Evolutionary conservation across 1,140 invertebrate genomes (phyloP).

Genomic region (Tetramorium parvispinum): DNA sequence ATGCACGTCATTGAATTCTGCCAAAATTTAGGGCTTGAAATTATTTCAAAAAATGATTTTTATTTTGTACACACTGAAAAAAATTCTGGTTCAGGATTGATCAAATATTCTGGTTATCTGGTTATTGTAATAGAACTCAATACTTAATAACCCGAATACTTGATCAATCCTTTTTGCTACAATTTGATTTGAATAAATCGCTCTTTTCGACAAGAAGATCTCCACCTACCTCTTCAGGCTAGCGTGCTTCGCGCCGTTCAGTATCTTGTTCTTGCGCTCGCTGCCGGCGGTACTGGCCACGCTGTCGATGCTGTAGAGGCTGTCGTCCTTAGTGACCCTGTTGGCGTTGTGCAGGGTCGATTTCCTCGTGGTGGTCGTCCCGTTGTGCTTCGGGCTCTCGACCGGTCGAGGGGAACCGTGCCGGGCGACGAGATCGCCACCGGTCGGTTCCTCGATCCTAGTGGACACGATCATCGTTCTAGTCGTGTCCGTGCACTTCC

Average conservation of each 20-base stretch:
- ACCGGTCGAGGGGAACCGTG: conserved; percentile 62
- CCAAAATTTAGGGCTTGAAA: background rate
- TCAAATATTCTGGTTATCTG: too few species aligned
- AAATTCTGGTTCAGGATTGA: too few species aligned
- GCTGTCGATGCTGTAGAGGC: conserved; percentile 84
- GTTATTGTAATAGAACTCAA: too few species aligned
- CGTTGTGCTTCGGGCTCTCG: conserved; percentile 82
- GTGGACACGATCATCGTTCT: conserved; percentile 78
- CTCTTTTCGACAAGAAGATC: background rate
- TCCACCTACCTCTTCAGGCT: conserved; percentile 85
- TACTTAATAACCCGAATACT: too few species aligned
- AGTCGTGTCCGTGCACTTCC: conserved; percentile 67
- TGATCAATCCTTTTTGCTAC: too few species aligned
- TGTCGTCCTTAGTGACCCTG: conserved; percentile 83
- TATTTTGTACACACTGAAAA: background rate
- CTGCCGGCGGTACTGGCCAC: conserved; percentile 83
- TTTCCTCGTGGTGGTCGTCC: conserved; percentile 75
- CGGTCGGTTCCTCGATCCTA: conserved; percentile 73
- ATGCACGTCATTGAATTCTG: background rate
- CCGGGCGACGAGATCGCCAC: conserved; percentile 69
- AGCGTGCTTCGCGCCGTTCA: conserved; percentile 85
- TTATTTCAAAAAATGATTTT: background rate
- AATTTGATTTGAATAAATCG: background rate
- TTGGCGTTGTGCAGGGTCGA: conserved; percentile 80
- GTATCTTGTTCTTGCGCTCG: conserved; percentile 82